Base-by-base conservation (phyloP, 2,797 vertebrate genomes). In the Rallus crepitans region DNA sequence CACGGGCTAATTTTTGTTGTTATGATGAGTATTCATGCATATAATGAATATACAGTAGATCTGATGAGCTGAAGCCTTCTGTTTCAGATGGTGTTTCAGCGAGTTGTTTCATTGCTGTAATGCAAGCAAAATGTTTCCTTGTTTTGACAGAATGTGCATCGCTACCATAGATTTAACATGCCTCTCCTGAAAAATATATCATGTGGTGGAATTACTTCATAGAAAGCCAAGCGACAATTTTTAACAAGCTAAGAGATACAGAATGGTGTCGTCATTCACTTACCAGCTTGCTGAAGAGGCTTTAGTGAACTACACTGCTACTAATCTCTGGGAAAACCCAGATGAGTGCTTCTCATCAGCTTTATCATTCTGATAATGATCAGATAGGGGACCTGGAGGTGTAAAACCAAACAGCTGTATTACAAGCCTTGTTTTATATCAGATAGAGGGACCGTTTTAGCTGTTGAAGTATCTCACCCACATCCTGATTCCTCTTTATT, bases 61-160 rank as follows among this genome's bases (percentile, higher is more conserved):
- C 27, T n/a, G 52, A 65, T 57, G 88, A 95, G 79, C 94, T 37
- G 52, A 55, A 94, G 87, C 85, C 80, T 88, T 91, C 64, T 94
- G 87, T 71, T 81, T 70, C 27, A n/a, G 57, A 31, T 28, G 65
- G 57, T 84, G 66, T 37, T 92, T 83, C 90, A 80, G 94, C 55
- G 45, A 82, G 53, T 65, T 78, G 60, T 78, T 97, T 65, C 5
- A 0, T 35, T 61, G 71, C 65, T 87, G 82, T 83, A 70, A 85
- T 35, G 64, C 56, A 87, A 88, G 47, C 75, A 81, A 79, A 94
- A 85, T 19, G 42, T 82, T 94, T 92, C 69, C 60, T 81, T 92
- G 87, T 91, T 96, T 69, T 88, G 89, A 88, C 91, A 95, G 61
- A 61, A 75, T 7, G 15, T 39, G 23, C 2, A 6, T 70, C 0